A percentile compares a stretch with the other conserved stretches of the same genome.
These are phyloP conservation scores for Turritopsis dohrnii DNA, from an alignment of 30 jellyfish, hydroid and myxozoan genomes.

Conservation along the genomic window DNA sequence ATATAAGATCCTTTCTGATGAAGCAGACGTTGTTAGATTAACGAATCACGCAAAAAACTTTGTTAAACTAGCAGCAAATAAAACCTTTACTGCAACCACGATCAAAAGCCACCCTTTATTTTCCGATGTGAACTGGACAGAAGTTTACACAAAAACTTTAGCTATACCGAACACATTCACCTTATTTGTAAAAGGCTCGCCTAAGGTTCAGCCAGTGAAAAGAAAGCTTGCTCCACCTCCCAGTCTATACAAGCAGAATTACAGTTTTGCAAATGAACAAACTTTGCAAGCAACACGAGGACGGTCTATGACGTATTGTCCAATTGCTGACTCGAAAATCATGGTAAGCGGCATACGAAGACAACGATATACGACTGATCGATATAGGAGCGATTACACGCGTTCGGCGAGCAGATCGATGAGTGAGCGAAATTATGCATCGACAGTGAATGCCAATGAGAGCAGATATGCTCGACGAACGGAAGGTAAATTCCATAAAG, in stretches of 20 bases:
- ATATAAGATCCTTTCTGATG: neutral
- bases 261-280: neutral
- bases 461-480: neutral
- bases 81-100: neutral
- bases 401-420: neutral
- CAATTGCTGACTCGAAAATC: neutral
- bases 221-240: neutral
- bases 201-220: neutral
- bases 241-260: neutral
- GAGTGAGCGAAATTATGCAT: neutral
- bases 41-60: neutral
- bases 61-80: neutral
- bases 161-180: conserved; percentile 1
- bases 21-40: neutral
- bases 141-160: neutral
- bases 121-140: conserved; percentile 4
- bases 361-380: neutral
- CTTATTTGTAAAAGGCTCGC: neutral
- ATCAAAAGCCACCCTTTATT: conserved; percentile 15
- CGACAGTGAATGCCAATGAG: neutral
- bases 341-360: neutral
- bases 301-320: neutral
- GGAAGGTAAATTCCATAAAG: neutral
- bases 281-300: neutral
- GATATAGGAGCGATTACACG: neutral